Conservation (phyloP, 2,888 invertebrate genomes). For the Drosophila subquinaria region DNA sequence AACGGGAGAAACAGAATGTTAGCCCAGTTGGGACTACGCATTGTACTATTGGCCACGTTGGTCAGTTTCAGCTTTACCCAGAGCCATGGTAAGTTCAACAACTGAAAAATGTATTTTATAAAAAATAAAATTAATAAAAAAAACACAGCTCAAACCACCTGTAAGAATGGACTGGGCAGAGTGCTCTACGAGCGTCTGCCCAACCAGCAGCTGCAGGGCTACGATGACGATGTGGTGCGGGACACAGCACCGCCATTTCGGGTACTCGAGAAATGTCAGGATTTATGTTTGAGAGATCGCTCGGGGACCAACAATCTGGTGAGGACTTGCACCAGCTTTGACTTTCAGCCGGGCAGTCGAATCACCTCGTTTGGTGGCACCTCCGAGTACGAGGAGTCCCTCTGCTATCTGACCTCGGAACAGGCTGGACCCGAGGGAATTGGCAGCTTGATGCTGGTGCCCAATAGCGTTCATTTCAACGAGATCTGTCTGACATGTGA, state of each 20-base stretch:
- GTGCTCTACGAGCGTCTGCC: slow-evolving; percentile 95
- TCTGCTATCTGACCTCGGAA: slow-evolving; percentile 94
- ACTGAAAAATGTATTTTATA: too few relatives aligned
- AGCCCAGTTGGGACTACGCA: slow-evolving; percentile 46
- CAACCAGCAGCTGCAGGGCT: slow-evolving; percentile 95
- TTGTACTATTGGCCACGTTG: slow-evolving; percentile 60
- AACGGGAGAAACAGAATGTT: slow-evolving; percentile 44
- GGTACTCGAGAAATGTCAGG: slow-evolving; percentile 95
- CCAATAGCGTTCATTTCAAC: slow-evolving; percentile 95
- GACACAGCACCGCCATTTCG: slow-evolving; percentile 94
- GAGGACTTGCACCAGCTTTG: slow-evolving; percentile 94
- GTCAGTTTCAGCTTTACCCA: slow-evolving; percentile 62
- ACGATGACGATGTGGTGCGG: slow-evolving; percentile 94
- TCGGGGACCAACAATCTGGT: slow-evolving; percentile 92
- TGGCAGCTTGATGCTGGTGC: slow-evolving; percentile 94
- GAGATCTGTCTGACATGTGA: slow-evolving; percentile 95
- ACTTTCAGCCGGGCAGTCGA: slow-evolving; percentile 95
- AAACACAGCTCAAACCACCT: slow-evolving; percentile 90
- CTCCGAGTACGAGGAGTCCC: slow-evolving; percentile 95
- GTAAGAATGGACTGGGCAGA: slow-evolving; percentile 95
- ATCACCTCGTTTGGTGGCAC: slow-evolving; percentile 93
- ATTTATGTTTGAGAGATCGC: slow-evolving; percentile 93
- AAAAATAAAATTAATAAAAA: too few relatives aligned
- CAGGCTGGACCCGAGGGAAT: slow-evolving; percentile 95
- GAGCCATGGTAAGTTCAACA: slow-evolving; percentile 69